Base-by-base conservation (phyloP, 2,888 invertebrate genomes). In the Pycnomerus fuliginosus region DNA sequence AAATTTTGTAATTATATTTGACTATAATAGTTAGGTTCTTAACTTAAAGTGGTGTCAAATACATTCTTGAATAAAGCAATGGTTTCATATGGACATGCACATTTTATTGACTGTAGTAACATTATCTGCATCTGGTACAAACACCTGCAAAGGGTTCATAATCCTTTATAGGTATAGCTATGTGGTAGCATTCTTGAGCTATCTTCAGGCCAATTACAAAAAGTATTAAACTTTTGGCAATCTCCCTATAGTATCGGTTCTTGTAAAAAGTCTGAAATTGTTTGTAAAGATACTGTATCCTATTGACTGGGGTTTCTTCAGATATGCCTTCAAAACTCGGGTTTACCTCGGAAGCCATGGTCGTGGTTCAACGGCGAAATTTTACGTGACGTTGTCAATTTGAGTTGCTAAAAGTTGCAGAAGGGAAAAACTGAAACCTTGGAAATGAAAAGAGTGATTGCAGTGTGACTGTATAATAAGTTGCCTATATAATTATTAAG, bases 201-300 rank as follows among this genome's bases (percentile, higher is more conserved):
- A 58, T 12, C 46, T 61, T 59, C 8, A 62, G 17, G 2, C 53
- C 56, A 28, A 62, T 13, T 15, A 58, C 4, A 38, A 62, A 61
- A 13, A 60, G 27, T 5, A 52, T 27, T 2, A 51, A 35, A 10
- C 53, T 50, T 16, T 44, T 51, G 10, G 55, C 4, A 3, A 52
- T 25, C 23, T 53, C 43, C 51, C 50, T 51, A 11, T 46, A 37
- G 36, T 49, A 55, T 17, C 45, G 43, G 27, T 53, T 29, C 12
- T 53, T 52, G 41, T 49, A 53, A 20, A 53, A 15, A 4, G 8
- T 12, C 20, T 4, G 8, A 4, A 4, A 20, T 20, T 8, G 4
- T 8, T 20, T 20, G 20, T 5, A 5, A 4, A 20, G 8, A 8
- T 20, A 20, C 4, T 20, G 20, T 4, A 20, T 20, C n/a, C n/a